Evolutionary conservation across 1,140 invertebrate genomes (phyloP).

Genomic region (Zaprionus capensis): DNA sequence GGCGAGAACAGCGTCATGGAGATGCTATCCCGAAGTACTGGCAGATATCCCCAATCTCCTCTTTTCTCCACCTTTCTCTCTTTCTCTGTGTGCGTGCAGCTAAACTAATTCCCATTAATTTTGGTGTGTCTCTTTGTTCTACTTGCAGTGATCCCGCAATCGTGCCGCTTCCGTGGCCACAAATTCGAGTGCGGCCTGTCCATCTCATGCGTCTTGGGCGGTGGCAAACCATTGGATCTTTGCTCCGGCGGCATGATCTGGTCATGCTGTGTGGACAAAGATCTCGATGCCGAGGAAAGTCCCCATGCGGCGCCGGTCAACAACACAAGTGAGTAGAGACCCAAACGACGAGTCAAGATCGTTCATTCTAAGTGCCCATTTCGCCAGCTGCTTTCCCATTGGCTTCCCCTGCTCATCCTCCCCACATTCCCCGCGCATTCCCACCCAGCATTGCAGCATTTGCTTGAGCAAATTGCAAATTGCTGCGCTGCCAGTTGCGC

Average conservation of each 20-base stretch:
- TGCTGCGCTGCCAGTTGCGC: slow-evolving; percentile 74
- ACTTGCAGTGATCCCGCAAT: slow-evolving; percentile 94
- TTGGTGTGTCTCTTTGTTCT: slow-evolving; percentile 35
- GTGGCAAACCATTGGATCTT: slow-evolving; percentile 93
- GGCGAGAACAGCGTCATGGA: slow-evolving; percentile 90
- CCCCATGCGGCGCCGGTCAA: slow-evolving; percentile 87
- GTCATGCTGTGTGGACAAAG: slow-evolving; percentile 95
- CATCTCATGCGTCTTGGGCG: slow-evolving; percentile 94
- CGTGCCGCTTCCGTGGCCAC: slow-evolving; percentile 94
- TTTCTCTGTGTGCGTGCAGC: slow-evolving; percentile 17
- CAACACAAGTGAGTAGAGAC: slow-evolving; percentile 92
- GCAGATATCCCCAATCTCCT: too few relatives aligned
- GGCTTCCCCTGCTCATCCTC: slow-evolving; percentile 33
- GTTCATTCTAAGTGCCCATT: slow-evolving; percentile 9
- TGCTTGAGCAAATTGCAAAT: slow-evolving; percentile 60
- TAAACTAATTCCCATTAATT: slow-evolving; percentile 44
- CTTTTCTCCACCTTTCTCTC: too few relatives aligned
- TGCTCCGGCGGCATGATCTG: slow-evolving; percentile 97
- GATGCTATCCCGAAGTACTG: slow-evolving; percentile 91
- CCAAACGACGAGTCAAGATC: slow-evolving; percentile 1
- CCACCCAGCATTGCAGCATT: slow-evolving; percentile 24
- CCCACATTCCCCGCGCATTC: background rate
- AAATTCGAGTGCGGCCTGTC: slow-evolving; percentile 95
- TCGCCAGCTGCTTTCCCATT: slow-evolving; percentile 34
- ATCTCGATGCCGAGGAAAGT: slow-evolving; percentile 84